Base-by-base conservation (phyloP, 2,888 invertebrate species). In the Meloe dianella region DNA sequence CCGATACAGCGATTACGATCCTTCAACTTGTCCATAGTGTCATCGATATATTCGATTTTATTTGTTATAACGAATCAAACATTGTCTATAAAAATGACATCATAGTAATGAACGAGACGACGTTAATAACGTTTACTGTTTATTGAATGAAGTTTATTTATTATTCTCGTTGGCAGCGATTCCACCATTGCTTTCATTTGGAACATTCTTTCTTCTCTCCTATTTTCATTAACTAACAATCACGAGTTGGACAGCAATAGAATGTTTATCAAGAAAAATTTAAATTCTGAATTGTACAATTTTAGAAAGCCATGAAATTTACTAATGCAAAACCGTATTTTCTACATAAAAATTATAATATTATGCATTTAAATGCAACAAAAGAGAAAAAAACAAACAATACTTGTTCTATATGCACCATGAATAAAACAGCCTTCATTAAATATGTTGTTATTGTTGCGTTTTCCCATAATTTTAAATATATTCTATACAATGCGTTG, bases 381-480 rank as follows among this genome's bases (percentile, higher is more conserved):
- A 24, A 24, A 54, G 27, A 22, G n/a, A n/a, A n/a, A n/a, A n/a
- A n/a, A n/a, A n/a, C n/a, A 27, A 54, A 54, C 47, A 47, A 47
- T 47, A 8, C 20, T 10, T 10, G 47, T 20, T 20, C 47, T 47
- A 54, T n/a, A n/a, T 54, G 24, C 54, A 54, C 14, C 2, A n/a
- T 54, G 54, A 54, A 54, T 54, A 54, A 54, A 14, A 47, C 20
- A 20, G 9, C 20, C 47, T 47, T 47, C 47, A 47, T 47, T 47
- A 47, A 20, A 47, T 47, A 47, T 47, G 47, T 47, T 47, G 20
- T 47, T 47, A 47, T 47, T 47, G 47, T 47, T 20, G 9, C 20
- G 20, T 47, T 47, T 47, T 47, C 20, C 47, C 47, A 41, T 41
- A 41, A 54, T 24, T 54, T 54, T 27, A 27, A 54, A 54, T 54